Evolutionary conservation across 2,797 vertebrate species (phyloP).

Genomic region (Delichon dasypus): DNA sequence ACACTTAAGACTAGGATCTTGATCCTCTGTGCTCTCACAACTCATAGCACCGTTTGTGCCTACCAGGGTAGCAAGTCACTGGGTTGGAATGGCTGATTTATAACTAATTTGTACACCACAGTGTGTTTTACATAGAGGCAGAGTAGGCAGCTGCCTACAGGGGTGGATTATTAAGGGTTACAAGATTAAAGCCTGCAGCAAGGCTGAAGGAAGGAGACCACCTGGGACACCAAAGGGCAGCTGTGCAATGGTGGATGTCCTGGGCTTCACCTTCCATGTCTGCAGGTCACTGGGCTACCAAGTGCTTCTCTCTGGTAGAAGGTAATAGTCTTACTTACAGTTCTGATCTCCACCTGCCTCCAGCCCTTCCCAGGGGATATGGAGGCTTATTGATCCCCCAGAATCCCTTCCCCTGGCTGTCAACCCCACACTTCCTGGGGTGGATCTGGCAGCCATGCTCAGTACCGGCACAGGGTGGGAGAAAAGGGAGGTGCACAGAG

Average conservation of each 20-base stretch:
- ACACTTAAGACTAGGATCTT: constrained; percentile 14
- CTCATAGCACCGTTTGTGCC: background rate
- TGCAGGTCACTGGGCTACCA: background rate
- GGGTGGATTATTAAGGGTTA: background rate
- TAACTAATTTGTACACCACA: background rate
- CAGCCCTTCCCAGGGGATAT: background rate
- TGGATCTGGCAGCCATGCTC: background rate
- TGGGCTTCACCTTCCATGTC: background rate
- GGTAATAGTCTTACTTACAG: background rate
- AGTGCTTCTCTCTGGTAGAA: background rate
- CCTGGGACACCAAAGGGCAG: background rate
- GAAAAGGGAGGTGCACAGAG: background rate
- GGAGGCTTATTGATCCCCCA: background rate
- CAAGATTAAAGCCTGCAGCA: background rate
- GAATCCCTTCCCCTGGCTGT: background rate
- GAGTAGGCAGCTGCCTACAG: background rate
- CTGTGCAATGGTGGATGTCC: background rate
- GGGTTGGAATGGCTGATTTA: background rate
- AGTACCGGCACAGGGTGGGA: background rate
- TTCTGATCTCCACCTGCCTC: background rate
- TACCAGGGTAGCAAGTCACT: background rate
- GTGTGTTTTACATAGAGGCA: background rate
- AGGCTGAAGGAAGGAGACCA: background rate
- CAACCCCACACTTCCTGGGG: background rate
- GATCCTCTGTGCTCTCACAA: background rate